These are phyloP conservation scores for Podiceps cristatus DNA, from an alignment of 2,113 vertebrate species.

Conservation along the genomic window DNA sequence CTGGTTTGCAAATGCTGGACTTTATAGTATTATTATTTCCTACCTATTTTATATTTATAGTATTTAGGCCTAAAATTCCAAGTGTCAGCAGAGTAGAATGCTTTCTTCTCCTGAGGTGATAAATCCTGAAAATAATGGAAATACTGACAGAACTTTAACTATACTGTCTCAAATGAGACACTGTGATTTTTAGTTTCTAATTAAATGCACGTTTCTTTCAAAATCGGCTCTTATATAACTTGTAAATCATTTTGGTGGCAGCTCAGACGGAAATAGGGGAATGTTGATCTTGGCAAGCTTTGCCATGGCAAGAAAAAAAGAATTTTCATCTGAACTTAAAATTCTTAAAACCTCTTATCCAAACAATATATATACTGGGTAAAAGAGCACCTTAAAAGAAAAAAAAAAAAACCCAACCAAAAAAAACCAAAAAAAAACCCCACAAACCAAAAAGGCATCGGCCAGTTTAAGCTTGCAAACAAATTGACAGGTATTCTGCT, in stretches of 20 bases:
- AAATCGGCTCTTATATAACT: not conserved
- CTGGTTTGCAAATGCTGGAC: not conserved
- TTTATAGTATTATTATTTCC: slow-evolving; percentile 1
- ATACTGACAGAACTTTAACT: slow-evolving; percentile 5
- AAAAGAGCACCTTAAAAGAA: not conserved
- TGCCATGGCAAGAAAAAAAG: slow-evolving; percentile 1
- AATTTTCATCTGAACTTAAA: slow-evolving; percentile 39
- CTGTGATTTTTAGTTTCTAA: slow-evolving; percentile 43
- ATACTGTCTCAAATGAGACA: slow-evolving; percentile 6
- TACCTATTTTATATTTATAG: slow-evolving; percentile 6
- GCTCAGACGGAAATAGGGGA: slow-evolving; percentile 27
- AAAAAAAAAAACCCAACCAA: not conserved
- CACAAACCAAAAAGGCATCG: not conserved
- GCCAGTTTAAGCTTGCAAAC: not conserved
- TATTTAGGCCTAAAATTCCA: not conserved
- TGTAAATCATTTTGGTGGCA: slow-evolving; percentile 53
- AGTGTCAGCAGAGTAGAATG: not conserved
- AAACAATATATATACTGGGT: not conserved
- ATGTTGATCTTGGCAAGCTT: slow-evolving; percentile 46
- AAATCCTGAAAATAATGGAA: slow-evolving; percentile 54
- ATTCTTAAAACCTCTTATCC: slow-evolving; percentile 28
- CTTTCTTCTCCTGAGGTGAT: slow-evolving; percentile 24
- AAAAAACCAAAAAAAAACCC: too few relatives aligned
- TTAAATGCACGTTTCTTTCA: slow-evolving; percentile 62
- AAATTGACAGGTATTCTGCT: slow-evolving; percentile 53